Percentiles rank a stretch among this genome's conserved stretches.
Evolutionary conservation across 2,113 vertebrate species (phyloP).

Genomic region (Setophaga coronata): DNA sequence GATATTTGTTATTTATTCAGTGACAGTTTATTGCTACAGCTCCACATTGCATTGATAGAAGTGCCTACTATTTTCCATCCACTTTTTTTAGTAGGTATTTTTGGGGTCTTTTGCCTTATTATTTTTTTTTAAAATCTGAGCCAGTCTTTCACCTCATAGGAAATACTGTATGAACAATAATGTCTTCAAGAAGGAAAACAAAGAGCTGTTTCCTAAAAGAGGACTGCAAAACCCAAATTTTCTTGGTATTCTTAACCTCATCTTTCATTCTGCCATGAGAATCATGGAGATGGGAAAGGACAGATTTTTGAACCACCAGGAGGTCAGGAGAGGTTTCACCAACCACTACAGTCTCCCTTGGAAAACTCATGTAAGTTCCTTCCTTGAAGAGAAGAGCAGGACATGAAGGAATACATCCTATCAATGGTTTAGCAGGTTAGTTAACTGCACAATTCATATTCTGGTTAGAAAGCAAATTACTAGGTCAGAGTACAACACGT

Average conservation of each 20-base stretch:
- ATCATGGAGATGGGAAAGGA: not conserved
- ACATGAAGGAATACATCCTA: fast-evolving
- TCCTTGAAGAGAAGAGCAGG: not conserved
- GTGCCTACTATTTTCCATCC: not conserved
- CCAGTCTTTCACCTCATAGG: not conserved
- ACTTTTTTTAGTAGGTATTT: not conserved
- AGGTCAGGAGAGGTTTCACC: not conserved
- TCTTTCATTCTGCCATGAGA: not conserved
- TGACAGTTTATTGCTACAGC: not conserved
- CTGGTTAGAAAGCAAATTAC: not conserved
- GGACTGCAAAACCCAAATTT: not conserved
- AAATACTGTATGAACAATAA: not conserved
- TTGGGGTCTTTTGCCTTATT: not conserved
- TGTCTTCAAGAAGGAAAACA: not conserved
- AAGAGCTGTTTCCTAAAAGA: not conserved
- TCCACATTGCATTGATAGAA: not conserved
- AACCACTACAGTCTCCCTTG: fast-evolving
- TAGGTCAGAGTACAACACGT: not conserved
- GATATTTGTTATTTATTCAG: not conserved
- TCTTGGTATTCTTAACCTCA: not conserved
- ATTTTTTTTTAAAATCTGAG: not conserved
- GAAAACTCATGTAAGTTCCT: not conserved
- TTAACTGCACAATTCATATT: not conserved
- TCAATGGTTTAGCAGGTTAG: not conserved
- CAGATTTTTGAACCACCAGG: not conserved